Evolutionary conservation across 1,140 invertebrate species (phyloP), one percentile per base, ranked within the genome.

Genomic region (Sinonovacula constricta): DNA sequence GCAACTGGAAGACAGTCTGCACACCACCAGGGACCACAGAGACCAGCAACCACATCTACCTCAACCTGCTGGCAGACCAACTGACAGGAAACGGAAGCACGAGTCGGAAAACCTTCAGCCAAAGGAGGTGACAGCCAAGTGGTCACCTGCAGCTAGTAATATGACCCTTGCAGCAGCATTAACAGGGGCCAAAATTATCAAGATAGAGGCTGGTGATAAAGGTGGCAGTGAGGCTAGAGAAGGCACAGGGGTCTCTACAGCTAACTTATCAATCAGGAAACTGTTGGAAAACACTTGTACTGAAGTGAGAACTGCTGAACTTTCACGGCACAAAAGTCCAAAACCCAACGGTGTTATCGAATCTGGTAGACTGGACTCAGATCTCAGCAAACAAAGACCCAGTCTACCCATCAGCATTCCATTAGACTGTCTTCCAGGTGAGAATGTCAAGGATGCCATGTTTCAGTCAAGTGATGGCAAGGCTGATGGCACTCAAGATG

Each of bases 371-470:
- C 36, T 18, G 0, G 62, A 76, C 34, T 63, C n/a, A 49, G 71
- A 74, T 74, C 71, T 74, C 71, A 74, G 51, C 45, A 74, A 62
- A 65, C 34, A 24, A 26, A 18, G 72, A 39, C 72, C 72, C 28
- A 76, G 72, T 76, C 65, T 76, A 67, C 72, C 72, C 59, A 76
- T 76, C 60, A 76, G 72, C 72, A 76, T 76, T 66, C 72, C 72
- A 28, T 49, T 76, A 28, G 72, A 76, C 63, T 76, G 72, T 76
- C 72, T 76, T 67, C 72, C 72, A 66, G 72, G 63, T 28, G 33
- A 76, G 10, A 76, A 76, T 67, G 63, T 76, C 4, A 57, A 49
- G 65, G 22, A 59, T n/a, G 53, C 62, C 15, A 67, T 54, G 28
- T 18, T 45, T 7, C 39, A 45, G 39, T 10, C 39, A 45, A 10